Base-by-base conservation (phyloP, 1,140 invertebrate genomes). In the Drosophila elegans region DNA sequence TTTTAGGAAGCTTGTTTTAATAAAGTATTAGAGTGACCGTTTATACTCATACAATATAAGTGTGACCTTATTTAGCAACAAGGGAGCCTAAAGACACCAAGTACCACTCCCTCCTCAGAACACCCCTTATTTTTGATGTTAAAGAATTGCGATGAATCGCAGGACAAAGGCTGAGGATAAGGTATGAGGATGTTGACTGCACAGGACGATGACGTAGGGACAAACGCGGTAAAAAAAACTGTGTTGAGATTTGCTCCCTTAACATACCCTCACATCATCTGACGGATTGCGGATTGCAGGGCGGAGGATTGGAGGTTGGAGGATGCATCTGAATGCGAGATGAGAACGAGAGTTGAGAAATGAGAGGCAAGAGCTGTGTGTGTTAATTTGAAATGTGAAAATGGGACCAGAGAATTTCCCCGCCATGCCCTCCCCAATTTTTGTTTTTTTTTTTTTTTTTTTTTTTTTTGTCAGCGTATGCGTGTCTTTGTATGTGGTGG, bases 401-500 rank as follows among this genome's bases (percentile, higher is more conserved):
- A 79, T 81, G 78, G 78, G 78, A 68, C 41, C 67, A 71, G 27
- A 71, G 64, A 71, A 52, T 51, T 49, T 38, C 36, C 13, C 38
- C 64, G 34, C 32, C 67, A 49, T 57, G 41, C 46, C 52, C 38
- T 11, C 52, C 25, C 36, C 44, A 34, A 57, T 29, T 56, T 27
- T 53, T n/a, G 49, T 74, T 79, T 56, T 79, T 56, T 57, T 48
- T 79, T 56, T 57, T 48, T n/a, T n/a, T 29, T 56, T 27, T 53
- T n/a, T 44, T 74, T 79, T 56, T 79, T 56, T 57, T 48, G 63
- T 81, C 66, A 60, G 34, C 59, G 76, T 63, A 54, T 63, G 60
- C 60, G 60, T 63, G 45, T 75, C 80, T 67, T 86, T 86, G 83
- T 88, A 88, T 88, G 84, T 89, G 85, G 84, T 80, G 77, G 84